Evolutionary conservation across 2,113 vertebrate species (phyloP), one percentile per base, ranked within the genome.

Genomic region (Mirza zaza): DNA sequence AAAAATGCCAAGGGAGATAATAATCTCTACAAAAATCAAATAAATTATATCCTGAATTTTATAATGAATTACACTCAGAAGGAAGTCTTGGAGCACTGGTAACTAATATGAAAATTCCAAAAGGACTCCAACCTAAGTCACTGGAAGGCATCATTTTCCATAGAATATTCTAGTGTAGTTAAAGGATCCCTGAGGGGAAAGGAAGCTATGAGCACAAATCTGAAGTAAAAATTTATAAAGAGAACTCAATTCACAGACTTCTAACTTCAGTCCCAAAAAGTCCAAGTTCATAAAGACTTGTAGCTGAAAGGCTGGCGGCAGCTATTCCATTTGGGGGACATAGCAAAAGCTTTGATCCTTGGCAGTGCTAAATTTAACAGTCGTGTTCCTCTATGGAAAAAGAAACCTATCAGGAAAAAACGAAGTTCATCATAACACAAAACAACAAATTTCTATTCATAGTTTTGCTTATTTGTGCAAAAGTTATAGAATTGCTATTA

Each of bases 281-380:
- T 85, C 93, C 68, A 93, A 82, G 81, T 96, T 83, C 94, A 98
- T 96, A 84, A 84, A 97, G 92, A 88, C 90, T 90, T 68, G 10
- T 73, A 94, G 96, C 96, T 98, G 97, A 97, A 98, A 98, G 96
- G 90, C 88, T 93, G 96, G 92, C 98, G 96, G 97, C 95, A 98
- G 95, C 94, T 92, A 36, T 97, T 98, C 50, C 96, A 97, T 97
- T 98, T 94, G 96, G 42, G 20, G 73, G 96, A 87, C 96, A 97
- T 45, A 97, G 94, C 85, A 88, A 90, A 17, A 96, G 76, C 97
- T 98, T 98, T 98, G 97, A 98, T 98, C 97, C 96, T 42, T 98
- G 97, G 96, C 96, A 97, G 93, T 12, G 90, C 96, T 98, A 98
- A 98, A 92, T 98, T 98, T 98, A 98, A 97, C 90, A 87, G 67